These are phyloP conservation scores for Drosophila lini DNA, from an alignment of 1,140 invertebrate genomes.

Conservation along the genomic window DNA sequence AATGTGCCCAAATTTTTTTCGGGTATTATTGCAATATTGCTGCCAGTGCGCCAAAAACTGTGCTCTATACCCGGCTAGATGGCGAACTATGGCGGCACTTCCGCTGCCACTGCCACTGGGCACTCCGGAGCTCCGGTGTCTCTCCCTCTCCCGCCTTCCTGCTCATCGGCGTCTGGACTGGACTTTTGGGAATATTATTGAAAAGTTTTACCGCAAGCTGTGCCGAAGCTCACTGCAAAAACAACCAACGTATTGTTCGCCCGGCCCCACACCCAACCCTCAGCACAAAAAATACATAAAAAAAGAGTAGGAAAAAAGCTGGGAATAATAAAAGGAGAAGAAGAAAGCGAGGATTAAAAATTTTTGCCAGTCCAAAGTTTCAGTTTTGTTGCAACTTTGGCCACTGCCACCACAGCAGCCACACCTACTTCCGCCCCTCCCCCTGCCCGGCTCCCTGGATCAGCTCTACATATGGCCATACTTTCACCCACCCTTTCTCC, in stretches of 20 bases:
- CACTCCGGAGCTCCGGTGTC: constrained; percentile 30
- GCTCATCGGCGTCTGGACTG: constrained; percentile 59
- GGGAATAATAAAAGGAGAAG: constrained; percentile 34
- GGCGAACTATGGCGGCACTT: constrained; percentile 73
- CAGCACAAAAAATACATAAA: constrained; percentile 42
- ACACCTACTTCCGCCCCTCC: constrained; percentile 21
- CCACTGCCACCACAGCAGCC: constrained; percentile 66
- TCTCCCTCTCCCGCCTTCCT: constrained; percentile 16
- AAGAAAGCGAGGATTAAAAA: constrained; percentile 59
- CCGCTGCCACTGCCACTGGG: constrained; percentile 52
- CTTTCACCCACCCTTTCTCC: constrained; percentile 14
- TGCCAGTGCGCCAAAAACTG: constrained; percentile 65
- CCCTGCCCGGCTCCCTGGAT: not conserved
- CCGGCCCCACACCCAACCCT: constrained; percentile 6
- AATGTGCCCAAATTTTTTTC: constrained; percentile 21
- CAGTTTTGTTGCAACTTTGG: constrained; percentile 79
- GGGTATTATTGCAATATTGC: constrained; percentile 72
- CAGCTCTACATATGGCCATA: constrained; percentile 31
- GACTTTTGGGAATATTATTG: constrained; percentile 81
- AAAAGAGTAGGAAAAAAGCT: constrained; percentile 28
- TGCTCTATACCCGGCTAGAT: constrained; percentile 52
- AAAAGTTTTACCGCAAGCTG: constrained; percentile 81
- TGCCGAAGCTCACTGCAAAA: constrained; percentile 65
- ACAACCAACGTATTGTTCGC: constrained; percentile 74
- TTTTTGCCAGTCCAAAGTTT: constrained; percentile 67